Percentiles rank a stretch among this genome's conserved stretches.
Conservation (phyloP, 2,113 vertebrate species). For the Urocynchramus pylzowi region DNA sequence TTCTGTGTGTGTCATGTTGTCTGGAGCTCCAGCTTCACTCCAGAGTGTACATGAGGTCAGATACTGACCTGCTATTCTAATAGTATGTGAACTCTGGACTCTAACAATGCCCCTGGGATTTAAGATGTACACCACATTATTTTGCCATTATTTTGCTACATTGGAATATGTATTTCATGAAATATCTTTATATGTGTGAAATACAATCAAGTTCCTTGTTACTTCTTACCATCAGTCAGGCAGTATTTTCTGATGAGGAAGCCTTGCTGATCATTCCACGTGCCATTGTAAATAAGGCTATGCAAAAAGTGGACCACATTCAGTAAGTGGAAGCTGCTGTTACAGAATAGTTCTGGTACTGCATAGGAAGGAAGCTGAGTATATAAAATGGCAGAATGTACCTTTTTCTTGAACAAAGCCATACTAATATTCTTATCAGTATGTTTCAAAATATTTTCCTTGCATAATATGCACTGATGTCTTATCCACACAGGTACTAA, state of each 20-base stretch:
- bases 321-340: background rate
- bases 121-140: background rate
- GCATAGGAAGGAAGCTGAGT: background rate
- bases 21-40: background rate
- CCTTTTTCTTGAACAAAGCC: background rate
- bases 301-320: background rate
- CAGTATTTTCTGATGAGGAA: background rate
- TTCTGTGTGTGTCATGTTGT: accelerated
- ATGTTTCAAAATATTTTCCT: background rate
- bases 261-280: background rate
- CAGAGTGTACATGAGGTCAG: background rate
- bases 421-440: background rate
- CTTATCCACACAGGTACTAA: background rate
- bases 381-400: background rate
- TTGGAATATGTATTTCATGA: background rate
- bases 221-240: background rate
- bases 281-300: background rate
- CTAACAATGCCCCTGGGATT: background rate
- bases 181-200: background rate
- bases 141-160: background rate
- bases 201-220: background rate
- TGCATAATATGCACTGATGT: background rate
- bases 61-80: background rate
- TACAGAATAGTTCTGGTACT: background rate
- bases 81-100: background rate